Evolutionary conservation across 2,113 vertebrate species (phyloP).

Genomic region (western clawed frog (Xenopus tropicalis)): UCB_Xtro_10.0 CM004446.2:91010001-91010500

Average conservation of each 20-base stretch:
- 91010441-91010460: no score
- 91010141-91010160: constrained; percentile 69
- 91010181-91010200: neutral
- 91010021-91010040: constrained; percentile 52
- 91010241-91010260: no score
- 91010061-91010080: constrained; percentile 50
- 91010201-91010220: no score
- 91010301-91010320: no score
- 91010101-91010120: constrained; percentile 58
- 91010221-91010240: no score
- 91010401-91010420: constrained; percentile 31
- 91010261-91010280: no score
- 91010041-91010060: constrained; percentile 21
- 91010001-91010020: no score
- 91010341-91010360: constrained; percentile 94
- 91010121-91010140: constrained; percentile 61
- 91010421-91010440: no score
- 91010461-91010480: no score
- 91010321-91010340: constrained; percentile 89
- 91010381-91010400: constrained; percentile 97
- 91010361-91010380: constrained; percentile 89
- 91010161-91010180: neutral
- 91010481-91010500: no score
- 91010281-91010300: no score
- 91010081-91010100: constrained; percentile 61